Evolutionary conservation across 2,113 vertebrate species (phyloP), one percentile per base, ranked within the genome.

Genomic region (Vicugna pacos): DNA sequence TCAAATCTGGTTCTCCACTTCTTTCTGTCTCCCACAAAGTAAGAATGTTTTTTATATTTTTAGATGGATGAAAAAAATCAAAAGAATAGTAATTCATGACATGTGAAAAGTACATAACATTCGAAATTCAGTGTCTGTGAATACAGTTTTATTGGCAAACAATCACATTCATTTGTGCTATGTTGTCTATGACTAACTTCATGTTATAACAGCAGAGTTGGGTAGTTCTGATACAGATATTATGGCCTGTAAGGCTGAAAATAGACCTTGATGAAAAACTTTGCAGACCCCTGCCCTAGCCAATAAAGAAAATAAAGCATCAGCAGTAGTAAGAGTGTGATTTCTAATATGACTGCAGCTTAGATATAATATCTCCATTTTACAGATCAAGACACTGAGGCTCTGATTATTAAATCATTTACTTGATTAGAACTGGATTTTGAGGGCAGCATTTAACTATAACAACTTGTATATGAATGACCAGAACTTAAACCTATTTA

Each of bases 181-280:
- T 58, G 16, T 62, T 3, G 17, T 69, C 32, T 1, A 7, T 48
- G 14, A n/a, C 9, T 38, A 19, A 15, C 48, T 58, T 91, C 17
- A 0, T 2, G 16, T 22, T 22, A 14, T 3, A 13, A 12, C 19
- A 26, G 16, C n/a, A 38, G 17, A 62, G 8, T n/a, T 50, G 1
- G 50, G 3, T 32, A 19, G 20, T 42, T 87, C 24, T 73, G 6
- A 17, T 13, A 38, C 14, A n/a, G 65, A 52, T 8, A 38, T 8
- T 8, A 14, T 77, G 65, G 14, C 58, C 32, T 94, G 12, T 3
- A 52, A 52, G 2, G 6, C 75, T 95, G 48, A 52, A 65, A 69
- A 28, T 62, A 48, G 26, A 19, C 20, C 8, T 81, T 72, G 69
- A 17, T 1, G 9, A n/a, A 58, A 14, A 48, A 30, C 2, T 28